Evolutionary conservation across 2,888 invertebrate genomes (phyloP).

Genomic region (Seira sanloemensis): DNA sequence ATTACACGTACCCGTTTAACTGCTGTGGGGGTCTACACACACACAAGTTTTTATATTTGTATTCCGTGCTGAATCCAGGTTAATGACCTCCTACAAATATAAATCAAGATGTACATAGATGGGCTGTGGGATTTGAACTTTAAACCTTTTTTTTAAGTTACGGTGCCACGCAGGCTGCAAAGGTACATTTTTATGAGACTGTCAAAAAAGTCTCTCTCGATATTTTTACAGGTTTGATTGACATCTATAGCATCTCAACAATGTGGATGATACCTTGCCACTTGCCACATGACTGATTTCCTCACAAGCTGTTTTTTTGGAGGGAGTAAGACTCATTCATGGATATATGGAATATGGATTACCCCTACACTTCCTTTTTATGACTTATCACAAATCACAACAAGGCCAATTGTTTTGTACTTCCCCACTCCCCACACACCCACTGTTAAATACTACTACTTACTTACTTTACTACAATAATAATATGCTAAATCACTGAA

Average conservation of each 20-base stretch:
- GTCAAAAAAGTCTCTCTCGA: not conserved
- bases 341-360: no score
- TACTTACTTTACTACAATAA: no score
- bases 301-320: no score
- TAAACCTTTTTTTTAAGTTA: not conserved
- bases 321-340: constrained; percentile 3
- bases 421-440: not conserved
- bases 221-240: not conserved
- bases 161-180: constrained; percentile 4
- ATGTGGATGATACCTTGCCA: not conserved
- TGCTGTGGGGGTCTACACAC: no score
- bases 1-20: no score
- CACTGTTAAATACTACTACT: not conserved
- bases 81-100: not conserved
- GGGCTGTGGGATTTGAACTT: not conserved
- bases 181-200: not conserved
- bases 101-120: no score
- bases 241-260: not conserved
- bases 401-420: not conserved
- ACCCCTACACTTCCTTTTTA: no score
- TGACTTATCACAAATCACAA: not conserved
- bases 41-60: no score
- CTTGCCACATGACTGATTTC: constrained; percentile 11
- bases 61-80: no score
- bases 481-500: no score